Base-by-base conservation (phyloP, 2,797 vertebrate species). In the Erethizon dorsatum region DNA sequence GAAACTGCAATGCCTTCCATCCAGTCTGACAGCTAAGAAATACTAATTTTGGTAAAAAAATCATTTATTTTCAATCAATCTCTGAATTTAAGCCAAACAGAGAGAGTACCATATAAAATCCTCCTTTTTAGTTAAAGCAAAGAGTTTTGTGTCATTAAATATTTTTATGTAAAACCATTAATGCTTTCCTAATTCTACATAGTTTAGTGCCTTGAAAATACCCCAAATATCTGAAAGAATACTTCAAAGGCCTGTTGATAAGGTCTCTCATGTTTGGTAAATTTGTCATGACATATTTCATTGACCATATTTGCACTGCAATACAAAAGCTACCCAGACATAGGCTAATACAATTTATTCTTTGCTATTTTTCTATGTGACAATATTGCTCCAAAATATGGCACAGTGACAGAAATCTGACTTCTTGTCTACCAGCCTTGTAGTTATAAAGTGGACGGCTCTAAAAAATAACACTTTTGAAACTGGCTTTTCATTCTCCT, bases 401-500 rank as follows among this genome's bases (percentile, higher is more conserved):
- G 97, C 97, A 97, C 7, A 0, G 2, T 91, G 97, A 97, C 96
- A 98, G 98, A 98, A 97, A 98, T 98, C 98, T 98, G 98, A 96
- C 80, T 83, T 96, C 97, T 97, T 0, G 3, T 94, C 97, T 98
- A 97, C 94, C 95, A 98, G 96, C 95, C 94, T 94, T 97, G 95
- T 77, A 95, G 97, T 98, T 98, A 98, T 98, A 98, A 98, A 98
- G 98, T 87, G 97, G 91, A 97, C 92, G 92, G 87, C 96, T 97
- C 26, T 98, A 98, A 98, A 99, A 99, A 99, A 99, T 98, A 99
- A 99, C 98, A 97, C 98, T 99, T 99, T 98, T 97, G 98, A 98
- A 99, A 98, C 90, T 79, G n/a, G 98, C 98, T 99, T 99, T 99
- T 99, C 99, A 99, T 99, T 99, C 99, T 98, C 98, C 97, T 98